Conservation (phyloP, 2,113 vertebrate species). For the Thymallus thymallus region DNA sequence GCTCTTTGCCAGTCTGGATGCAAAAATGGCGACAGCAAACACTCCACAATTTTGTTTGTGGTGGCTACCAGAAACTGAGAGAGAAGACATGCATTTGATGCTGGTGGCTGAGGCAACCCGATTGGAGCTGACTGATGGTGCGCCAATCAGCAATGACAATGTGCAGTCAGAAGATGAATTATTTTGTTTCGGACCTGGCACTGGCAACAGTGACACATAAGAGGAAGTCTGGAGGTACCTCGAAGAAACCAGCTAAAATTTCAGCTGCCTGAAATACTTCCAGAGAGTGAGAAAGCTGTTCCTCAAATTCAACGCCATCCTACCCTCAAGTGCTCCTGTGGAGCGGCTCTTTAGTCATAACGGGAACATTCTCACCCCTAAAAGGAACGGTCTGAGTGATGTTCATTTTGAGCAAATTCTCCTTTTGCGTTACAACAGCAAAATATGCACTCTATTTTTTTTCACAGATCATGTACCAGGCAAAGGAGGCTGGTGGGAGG, state of each 20-base stretch:
- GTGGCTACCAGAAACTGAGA: conserved; percentile 68
- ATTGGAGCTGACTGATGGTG: conserved; percentile 50
- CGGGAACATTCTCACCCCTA: conserved; percentile 62
- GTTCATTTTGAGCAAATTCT: conserved; percentile 72
- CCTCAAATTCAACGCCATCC: conserved; percentile 71
- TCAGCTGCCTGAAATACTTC: conserved; percentile 72
- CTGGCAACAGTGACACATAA: conserved; percentile 43
- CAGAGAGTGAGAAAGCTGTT: conserved; percentile 70
- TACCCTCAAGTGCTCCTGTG: conserved; percentile 69
- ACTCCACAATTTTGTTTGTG: conserved; percentile 72
- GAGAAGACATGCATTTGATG: conserved; percentile 65
- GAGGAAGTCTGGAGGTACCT: conserved; percentile 68
- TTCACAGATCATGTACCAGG: neutral
- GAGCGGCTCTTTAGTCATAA: conserved; percentile 71
- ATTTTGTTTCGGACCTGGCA: conserved; percentile 67
- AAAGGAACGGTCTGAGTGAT: conserved; percentile 67
- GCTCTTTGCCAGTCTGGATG: conserved; percentile 64
- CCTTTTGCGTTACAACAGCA: conserved; percentile 71
- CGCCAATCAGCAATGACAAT: conserved; percentile 5
- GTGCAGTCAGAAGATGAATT: conserved; percentile 60
- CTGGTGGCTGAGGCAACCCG: conserved; percentile 63
- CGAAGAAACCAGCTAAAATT: conserved; percentile 67
- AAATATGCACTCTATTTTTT: neutral
- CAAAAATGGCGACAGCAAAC: conserved; percentile 65
- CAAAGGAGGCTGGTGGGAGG: no score